Conservation (phyloP, 2,888 invertebrate genomes). For the Dryadula phaetusa region DNA sequence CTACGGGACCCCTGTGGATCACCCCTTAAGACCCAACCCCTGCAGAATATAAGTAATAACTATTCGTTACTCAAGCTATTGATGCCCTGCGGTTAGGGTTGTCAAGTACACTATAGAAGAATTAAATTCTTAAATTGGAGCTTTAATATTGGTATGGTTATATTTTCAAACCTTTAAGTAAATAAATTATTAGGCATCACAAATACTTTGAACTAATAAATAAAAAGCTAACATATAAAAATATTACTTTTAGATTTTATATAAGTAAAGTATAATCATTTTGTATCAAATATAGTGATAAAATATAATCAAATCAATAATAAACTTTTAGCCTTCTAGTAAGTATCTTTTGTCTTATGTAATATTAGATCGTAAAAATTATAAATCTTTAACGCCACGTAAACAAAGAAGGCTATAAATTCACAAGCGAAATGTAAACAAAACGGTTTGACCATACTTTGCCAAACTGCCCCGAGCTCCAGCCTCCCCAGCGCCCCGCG, state of each 20-base stretch:
- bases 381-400: conserved; percentile 33
- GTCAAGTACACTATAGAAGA: conserved; percentile 56
- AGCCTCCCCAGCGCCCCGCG: conserved; percentile 44
- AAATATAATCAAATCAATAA: not conserved
- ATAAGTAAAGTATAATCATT: too few relatives aligned
- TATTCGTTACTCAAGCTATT: conserved; percentile 78
- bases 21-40: conserved; percentile 65
- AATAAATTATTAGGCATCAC: conserved; percentile 28
- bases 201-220: conserved; percentile 11
- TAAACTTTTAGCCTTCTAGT: too few relatives aligned
- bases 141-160: conserved; percentile 44
- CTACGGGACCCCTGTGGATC: conserved; percentile 63
- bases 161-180: conserved; percentile 36
- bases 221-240: not conserved
- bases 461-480: conserved; percentile 41
- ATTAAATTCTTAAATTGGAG: conserved; percentile 46
- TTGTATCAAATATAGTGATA: too few relatives aligned
- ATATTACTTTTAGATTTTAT: not conserved
- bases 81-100: conserved; percentile 74
- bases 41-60: conserved; percentile 68
- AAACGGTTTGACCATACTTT: conserved; percentile 47
- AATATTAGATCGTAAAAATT: conserved; percentile 18
- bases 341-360: not conserved
- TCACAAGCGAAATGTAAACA: conserved; percentile 49
- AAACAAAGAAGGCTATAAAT: conserved; percentile 52